These are phyloP conservation scores for Oeneis ivallda DNA, from an alignment of 2,888 invertebrate species.

Conservation along the genomic window DNA sequence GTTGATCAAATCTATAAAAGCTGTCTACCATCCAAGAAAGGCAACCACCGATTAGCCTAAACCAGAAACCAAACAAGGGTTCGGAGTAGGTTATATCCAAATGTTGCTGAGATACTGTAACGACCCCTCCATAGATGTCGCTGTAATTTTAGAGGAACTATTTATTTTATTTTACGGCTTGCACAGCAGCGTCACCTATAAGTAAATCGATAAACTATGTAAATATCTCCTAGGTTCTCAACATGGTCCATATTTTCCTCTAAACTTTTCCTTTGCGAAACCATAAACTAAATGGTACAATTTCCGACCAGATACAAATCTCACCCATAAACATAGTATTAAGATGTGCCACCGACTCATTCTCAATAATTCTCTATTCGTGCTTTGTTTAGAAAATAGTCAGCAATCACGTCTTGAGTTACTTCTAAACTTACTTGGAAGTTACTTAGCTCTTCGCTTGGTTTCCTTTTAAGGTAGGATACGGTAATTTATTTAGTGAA, in stretches of 20 bases:
- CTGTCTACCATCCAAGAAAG: too few species aligned
- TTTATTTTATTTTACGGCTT: neutral
- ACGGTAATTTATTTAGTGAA: neutral
- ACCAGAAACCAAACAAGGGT: too few species aligned
- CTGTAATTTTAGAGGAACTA: neutral
- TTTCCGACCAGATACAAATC: too few species aligned
- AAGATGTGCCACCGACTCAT: too few species aligned
- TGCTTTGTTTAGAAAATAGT: neutral
- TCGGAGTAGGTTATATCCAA: neutral
- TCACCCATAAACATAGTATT: too few species aligned
- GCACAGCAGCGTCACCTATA: conserved; percentile 1
- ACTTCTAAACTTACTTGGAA: neutral
- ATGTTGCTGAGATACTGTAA: neutral
- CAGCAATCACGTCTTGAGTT: neutral
- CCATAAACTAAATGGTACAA: neutral
- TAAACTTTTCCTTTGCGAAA: neutral
- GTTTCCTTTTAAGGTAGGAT: neutral
- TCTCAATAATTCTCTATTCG: neutral
- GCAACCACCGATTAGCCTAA: too few species aligned
- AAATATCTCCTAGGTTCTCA: neutral
- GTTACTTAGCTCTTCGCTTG: neutral
- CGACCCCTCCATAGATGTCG: conserved; percentile 26
- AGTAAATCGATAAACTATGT: neutral
- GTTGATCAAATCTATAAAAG: too few species aligned
- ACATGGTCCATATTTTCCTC: neutral